phyloP scores from a whole-genome alignment of 2,888 invertebrate species.

The Synergus umbraculus region DNA sequence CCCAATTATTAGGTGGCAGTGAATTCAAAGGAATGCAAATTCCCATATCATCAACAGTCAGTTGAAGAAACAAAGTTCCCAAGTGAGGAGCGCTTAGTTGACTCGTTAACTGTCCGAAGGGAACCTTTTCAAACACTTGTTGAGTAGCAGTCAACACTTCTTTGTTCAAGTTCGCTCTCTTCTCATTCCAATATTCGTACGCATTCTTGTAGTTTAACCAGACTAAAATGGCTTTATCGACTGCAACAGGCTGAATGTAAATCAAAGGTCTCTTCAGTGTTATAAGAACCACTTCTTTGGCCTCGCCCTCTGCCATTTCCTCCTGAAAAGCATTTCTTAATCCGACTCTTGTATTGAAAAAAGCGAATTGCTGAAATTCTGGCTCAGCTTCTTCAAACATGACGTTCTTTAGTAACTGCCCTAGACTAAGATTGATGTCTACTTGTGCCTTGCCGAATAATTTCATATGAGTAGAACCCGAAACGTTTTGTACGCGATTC shows the following conservation, averaged over 20 bases:
- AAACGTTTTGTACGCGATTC: conserved; percentile 94
- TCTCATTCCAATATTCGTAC: conserved; percentile 99
- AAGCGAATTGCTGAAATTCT: conserved; percentile 98
- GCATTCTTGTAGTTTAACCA: conserved; percentile 99
- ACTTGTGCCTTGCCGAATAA: conserved; percentile 91
- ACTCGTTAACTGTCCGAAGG: conserved; percentile 88
- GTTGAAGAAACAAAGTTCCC: conserved; percentile 93
- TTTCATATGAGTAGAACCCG: conserved; percentile 81
- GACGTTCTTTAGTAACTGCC: conserved; percentile 94
- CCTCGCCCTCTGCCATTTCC: conserved; percentile 90
- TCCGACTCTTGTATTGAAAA: conserved; percentile 96
- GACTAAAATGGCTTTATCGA: conserved; percentile 98
- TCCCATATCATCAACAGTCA: conserved; percentile 97
- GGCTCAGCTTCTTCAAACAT: conserved; percentile 98
- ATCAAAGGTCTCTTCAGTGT: conserved; percentile 95
- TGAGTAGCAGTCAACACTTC: conserved; percentile 89
- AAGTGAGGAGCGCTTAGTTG: conserved; percentile 88
- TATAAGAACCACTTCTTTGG: conserved; percentile 93
- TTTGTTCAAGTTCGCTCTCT: conserved; percentile 92
- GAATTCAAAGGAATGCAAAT: conserved; percentile 95
- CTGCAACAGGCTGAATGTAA: conserved; percentile 97
- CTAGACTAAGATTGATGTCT: conserved; percentile 95
- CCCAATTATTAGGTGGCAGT: conserved; percentile 84
- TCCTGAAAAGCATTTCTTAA: conserved; percentile 91
- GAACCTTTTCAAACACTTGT: conserved; percentile 87